phyloP scores from a whole-genome alignment of 2,113 vertebrate species.

The Zootoca vivipara region DNA sequence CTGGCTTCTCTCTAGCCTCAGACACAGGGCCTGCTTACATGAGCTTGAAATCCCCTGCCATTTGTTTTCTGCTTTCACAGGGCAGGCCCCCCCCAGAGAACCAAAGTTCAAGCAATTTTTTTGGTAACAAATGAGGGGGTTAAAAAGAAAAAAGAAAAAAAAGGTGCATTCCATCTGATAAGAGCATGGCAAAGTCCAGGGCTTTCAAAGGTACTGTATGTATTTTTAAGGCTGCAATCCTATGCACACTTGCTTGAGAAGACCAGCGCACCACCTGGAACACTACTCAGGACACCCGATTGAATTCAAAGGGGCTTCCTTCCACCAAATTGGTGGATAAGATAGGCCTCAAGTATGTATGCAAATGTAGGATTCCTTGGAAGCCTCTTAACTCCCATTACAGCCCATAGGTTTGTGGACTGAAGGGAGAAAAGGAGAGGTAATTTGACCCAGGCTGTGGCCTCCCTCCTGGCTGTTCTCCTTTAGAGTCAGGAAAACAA shows the following conservation, averaged over 20 bases:
- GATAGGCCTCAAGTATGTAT: no score
- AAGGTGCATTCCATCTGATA: not conserved
- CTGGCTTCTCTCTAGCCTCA: constrained; percentile 1
- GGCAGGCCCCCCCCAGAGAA: not conserved
- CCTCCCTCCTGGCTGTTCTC: constrained; percentile 19
- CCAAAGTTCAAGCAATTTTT: not conserved
- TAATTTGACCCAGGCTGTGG: not conserved
- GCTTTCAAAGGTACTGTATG: no score
- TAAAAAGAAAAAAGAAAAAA: not conserved
- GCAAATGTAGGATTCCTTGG: no score
- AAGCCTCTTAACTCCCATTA: not conserved
- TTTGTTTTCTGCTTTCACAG: not conserved
- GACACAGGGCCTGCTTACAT: not conserved
- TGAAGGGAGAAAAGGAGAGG: not conserved
- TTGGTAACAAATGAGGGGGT: not conserved
- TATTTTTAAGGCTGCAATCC: no score
- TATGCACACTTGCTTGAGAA: not conserved
- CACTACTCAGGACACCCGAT: not conserved
- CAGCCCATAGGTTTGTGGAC: not conserved
- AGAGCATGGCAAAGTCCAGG: not conserved
- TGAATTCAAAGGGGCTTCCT: not conserved
- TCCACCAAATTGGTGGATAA: no score
- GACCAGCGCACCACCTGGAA: no score
- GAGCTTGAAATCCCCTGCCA: not conserved
- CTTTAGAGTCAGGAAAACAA: constrained; percentile 51